phyloP scores from a whole-genome alignment of 1,140 invertebrate species.

The Tribolium castaneum region DNA sequence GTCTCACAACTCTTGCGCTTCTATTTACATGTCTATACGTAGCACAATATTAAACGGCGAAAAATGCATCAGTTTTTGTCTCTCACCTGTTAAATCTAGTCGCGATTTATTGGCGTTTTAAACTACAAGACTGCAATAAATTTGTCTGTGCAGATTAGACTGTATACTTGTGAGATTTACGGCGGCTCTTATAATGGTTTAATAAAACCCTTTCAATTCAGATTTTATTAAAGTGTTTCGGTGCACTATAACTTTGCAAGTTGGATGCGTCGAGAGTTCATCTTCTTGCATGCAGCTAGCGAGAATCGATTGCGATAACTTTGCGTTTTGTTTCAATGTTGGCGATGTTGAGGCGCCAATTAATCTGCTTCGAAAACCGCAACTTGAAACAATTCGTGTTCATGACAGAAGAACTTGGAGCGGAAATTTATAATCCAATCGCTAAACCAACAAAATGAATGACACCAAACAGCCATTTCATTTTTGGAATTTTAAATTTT shows the following conservation, averaged over 20 bases:
- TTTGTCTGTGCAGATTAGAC: slow-evolving; percentile 58
- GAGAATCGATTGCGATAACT: background rate
- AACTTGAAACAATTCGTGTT: background rate
- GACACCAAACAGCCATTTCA: too few relatives aligned
- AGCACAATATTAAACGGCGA: background rate
- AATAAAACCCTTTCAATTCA: slow-evolving; percentile 44
- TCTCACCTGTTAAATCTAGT: too few relatives aligned
- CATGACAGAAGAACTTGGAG: background rate
- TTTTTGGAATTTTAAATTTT: too few relatives aligned
- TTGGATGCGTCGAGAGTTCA: slow-evolving; percentile 23
- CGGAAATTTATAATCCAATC: background rate
- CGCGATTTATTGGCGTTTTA: slow-evolving; percentile 58
- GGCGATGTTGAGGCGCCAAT: background rate
- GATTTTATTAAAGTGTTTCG: slow-evolving; percentile 47
- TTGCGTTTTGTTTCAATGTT: background rate
- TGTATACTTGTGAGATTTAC: slow-evolving; percentile 50
- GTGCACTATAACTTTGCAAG: slow-evolving; percentile 37
- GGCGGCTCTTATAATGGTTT: slow-evolving; percentile 45
- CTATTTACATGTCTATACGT: slow-evolving; percentile 58
- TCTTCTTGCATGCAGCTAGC: background rate
- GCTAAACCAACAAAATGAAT: background rate
- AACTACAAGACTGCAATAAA: slow-evolving; percentile 59
- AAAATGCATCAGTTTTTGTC: too few relatives aligned
- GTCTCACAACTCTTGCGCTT: slow-evolving; percentile 9
- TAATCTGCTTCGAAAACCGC: slow-evolving; percentile 8